These are phyloP conservation scores for Mesorhabditis sp. DNA, from an alignment of 2,888 invertebrate species.

Conservation along the genomic window DNA sequence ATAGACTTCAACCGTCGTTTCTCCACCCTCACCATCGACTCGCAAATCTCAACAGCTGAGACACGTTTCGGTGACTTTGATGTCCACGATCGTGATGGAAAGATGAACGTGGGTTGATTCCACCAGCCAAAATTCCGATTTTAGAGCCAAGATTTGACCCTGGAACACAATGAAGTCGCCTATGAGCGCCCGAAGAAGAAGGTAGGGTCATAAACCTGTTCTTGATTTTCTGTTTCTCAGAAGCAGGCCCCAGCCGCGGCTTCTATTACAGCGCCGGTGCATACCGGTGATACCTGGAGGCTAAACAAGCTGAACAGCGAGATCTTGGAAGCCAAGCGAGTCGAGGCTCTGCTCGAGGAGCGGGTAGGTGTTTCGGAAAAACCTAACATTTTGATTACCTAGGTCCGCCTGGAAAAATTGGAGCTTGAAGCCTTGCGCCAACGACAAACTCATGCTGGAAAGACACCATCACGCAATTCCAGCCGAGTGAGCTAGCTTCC, in stretches of 20 bases:
- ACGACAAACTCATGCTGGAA: neutral
- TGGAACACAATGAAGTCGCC: conserved; percentile 48
- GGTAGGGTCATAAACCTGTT: neutral
- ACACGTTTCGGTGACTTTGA: conserved; percentile 47
- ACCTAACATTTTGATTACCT: neutral
- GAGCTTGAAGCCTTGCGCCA: neutral
- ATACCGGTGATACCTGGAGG: conserved; percentile 28
- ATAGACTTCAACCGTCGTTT: conserved; percentile 16
- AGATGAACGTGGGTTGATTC: conserved; percentile 15
- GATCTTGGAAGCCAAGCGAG: neutral
- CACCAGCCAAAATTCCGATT: conserved; percentile 8
- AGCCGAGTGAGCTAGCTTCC: too few species aligned
- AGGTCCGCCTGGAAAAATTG: neutral
- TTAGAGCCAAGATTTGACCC: conserved; percentile 38
- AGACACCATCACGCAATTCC: too few species aligned
- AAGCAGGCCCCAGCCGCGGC: conserved; percentile 16
- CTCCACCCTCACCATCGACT: conserved; percentile 45
- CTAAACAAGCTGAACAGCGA: conserved; percentile 24
- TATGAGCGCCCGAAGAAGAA: conserved; percentile 32
- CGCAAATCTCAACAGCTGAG: conserved; percentile 40
- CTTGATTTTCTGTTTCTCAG: neutral
- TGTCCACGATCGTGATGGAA: conserved; percentile 29
- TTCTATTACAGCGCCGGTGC: conserved; percentile 16
- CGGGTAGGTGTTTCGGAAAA: neutral
- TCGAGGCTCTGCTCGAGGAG: neutral